Evolutionary conservation across 1,140 invertebrate genomes (phyloP), one percentile per base, ranked within the genome.

Genomic region (Drosophila funebris): DNA sequence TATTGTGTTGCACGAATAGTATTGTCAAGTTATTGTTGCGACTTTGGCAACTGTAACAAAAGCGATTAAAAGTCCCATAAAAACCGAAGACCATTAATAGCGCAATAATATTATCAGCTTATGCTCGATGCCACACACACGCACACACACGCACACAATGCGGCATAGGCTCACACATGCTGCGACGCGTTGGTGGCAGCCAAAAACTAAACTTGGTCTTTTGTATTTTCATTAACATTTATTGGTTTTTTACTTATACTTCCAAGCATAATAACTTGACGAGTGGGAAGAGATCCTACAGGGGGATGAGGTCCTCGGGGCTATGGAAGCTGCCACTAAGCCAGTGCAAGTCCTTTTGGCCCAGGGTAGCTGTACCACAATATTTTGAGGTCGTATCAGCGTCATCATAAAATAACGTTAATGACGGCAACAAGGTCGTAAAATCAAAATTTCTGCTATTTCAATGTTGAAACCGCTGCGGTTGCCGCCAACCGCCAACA

Each of bases 371-470:
- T 37, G 62, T 24, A 46, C 67, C 75, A 64, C 83, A 76, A 88
- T 88, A 88, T 88, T 88, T 83, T 76, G 78, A 77, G 83, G 84
- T 88, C 84, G 84, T 88, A 88, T 88, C 83, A 79, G 83, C 76
- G 83, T 90, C 81, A 85, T 87, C 82, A 90, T 90, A 90, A 90
- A 90, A 90, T 90, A 81, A 90, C 78, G 82, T 90, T 90, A 90
- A 90, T 90, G 78, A 78, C 79, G 88, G 63, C 82, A 78, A 87
- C 82, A 83, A 90, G 88, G 73, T 90, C 87, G 83, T 90, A 88
- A 90, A 87, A 88, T 90, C 87, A 90, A 88, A 90, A 90, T 85
- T 84, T 88, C 69, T 76, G 83, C 83, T 85, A 85, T 85, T 85
- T 85, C 82, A 74, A 75, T 75, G 67, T 64, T 82, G 64, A 81